Base-by-base conservation (phyloP, 2,113 vertebrate species). In the Sphaerodactylus townsendi region DNA sequence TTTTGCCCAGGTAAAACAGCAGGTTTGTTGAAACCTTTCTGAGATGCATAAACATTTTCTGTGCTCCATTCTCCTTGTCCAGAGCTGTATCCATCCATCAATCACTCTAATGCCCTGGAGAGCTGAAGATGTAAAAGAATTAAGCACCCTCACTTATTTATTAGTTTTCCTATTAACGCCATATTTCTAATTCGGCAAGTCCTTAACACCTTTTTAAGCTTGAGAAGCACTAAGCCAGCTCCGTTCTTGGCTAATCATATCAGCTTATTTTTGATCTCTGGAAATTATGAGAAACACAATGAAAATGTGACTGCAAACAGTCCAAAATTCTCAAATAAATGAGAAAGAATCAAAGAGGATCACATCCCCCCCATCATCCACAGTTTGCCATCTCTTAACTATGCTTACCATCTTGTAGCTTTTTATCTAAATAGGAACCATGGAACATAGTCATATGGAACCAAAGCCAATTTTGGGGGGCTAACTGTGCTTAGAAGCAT, bases 171-270 rank as follows among this genome's bases (percentile, higher is more conserved):
- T 94, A 72, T 95, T 94, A 92, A 92, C 88, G 93, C 86, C 85
- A 85, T 92, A 83, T 93, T 91, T 86, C 83, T 91, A 91, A 94
- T 92, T 91, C 77, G 86, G 85, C 94, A 92, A 93, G 87, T 87
- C 88, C 82, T 93, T 94, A 96, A 92, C 95, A 95, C 93, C 93
- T 96, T 94, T 93, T 92, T 94, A 95, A 96, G 95, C 95, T 50
- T 94, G 74, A 90, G 91, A 94, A 94, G 92, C 89, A 89, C 84
- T 92, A 95, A 95, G 89, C 87, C 91, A 93, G 93, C 87, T 93
- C 85, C 90, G 79, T 85, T 88, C 83, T 86, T 66, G 88, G 89
- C 81, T 95, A 95, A 95, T 94, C 92, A 93, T 91, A 82, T 92
- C 92, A 89, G 92, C 91, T 95, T 95, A 93, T 92, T 93, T 91